Evolutionary conservation across 2,888 invertebrate genomes (phyloP), one percentile per base, ranked within the genome.

Genomic region (Schrankia costaestrigalis): DNA sequence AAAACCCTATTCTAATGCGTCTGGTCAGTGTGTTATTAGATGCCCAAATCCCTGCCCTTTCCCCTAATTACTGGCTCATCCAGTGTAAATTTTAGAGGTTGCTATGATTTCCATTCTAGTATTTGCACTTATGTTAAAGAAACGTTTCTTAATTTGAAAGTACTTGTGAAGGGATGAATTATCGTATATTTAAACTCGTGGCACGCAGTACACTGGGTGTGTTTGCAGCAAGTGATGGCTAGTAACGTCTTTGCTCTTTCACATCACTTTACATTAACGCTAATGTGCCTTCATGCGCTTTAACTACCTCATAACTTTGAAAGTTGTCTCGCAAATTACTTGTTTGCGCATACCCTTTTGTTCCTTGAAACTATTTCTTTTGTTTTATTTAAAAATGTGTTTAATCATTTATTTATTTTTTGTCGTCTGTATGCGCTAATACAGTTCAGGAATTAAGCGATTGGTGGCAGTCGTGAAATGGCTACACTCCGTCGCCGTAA

Each of bases 221-320:
- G 15, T 22, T 38, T 31, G 11, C 26, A 26, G 31, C 35, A 34
- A 36, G 37, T 40, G 33, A 34, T 40, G 13, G 38, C 21, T 10
- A 21, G 26, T 39, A 29, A 32, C 28, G 11, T 32, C 24, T 36
- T 25, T 21, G 31, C 37, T 38, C 40, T 36, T 39, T 24, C 31
- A 27, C 42, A 35, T 26, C 24, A 35, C 34, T 52, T 55, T 39
- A 52, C 37, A 39, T 46, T 37, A 52, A 28, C 38, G 38, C 39
- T 48, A 46, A 50, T 56, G 37, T 38, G 18, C 35, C 22, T 42
- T 35, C 27, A 43, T 35, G 34, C 41, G 37, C 31, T 37, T 43
- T 52, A 41, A 55, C 44, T 45, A 41, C 41, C 44, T 43, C 50
- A 33, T 50, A 55, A 55, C 33, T 37, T 50, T 47, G 34, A 38